Conservation (phyloP, 2,888 invertebrate genomes). For the Allolobophora icterica region DNA sequence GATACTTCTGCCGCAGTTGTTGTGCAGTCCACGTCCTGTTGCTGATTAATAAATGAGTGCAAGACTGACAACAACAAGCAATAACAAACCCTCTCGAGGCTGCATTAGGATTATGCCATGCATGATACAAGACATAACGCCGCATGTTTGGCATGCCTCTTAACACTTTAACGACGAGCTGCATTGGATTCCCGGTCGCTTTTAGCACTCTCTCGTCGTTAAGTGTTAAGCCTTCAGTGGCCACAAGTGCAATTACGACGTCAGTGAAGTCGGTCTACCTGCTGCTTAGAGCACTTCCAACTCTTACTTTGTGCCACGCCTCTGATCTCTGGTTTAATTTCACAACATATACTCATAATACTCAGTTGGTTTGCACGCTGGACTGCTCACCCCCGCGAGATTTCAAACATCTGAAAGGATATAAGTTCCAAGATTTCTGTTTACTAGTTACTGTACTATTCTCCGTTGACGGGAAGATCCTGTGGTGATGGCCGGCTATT, state of each 20-base stretch:
- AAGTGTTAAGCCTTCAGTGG: neutral
- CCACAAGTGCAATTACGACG: neutral
- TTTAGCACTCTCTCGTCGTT: too few relatives aligned
- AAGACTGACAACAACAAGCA: neutral
- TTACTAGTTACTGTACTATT: neutral
- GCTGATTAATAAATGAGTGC: neutral
- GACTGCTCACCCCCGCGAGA: neutral
- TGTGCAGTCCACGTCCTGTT: neutral
- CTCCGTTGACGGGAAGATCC: neutral
- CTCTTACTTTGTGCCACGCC: neutral
- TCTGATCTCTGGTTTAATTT: neutral
- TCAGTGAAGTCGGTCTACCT: neutral
- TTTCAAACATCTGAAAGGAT: neutral
- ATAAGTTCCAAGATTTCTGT: neutral
- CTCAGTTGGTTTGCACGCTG: neutral
- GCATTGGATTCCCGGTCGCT: too few relatives aligned
- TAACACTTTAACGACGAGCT: too few relatives aligned
- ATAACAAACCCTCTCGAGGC: neutral
- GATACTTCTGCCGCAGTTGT: neutral
- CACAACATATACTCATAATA: neutral
- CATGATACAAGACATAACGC: neutral
- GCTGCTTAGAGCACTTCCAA: neutral
- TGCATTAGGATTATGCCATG: constrained; percentile 3
- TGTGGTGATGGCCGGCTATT: too few relatives aligned
- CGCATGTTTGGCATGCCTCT: neutral